Conservation (phyloP, 2,797 vertebrate genomes). For the Hephaestus fuliginosus region DNA sequence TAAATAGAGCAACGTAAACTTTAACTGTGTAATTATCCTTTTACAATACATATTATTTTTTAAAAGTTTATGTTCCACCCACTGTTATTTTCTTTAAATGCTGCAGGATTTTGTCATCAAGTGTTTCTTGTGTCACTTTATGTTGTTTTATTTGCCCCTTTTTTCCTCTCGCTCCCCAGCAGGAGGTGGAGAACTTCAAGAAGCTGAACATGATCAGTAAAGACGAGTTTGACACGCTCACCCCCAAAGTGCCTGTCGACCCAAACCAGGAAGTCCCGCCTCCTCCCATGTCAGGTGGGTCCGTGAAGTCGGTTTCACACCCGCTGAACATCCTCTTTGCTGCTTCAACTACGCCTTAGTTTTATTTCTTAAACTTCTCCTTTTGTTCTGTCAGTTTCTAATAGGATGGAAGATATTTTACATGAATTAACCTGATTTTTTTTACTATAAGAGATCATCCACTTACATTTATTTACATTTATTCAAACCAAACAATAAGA, state of each 20-base stretch:
- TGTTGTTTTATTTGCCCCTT: neutral
- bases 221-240: slow-evolving; percentile 91
- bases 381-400: neutral
- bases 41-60: neutral
- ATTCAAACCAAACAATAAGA: neutral
- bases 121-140: neutral
- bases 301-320: neutral
- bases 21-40: neutral
- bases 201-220: slow-evolving; percentile 93
- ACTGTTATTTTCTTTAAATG: too few relatives aligned
- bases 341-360: neutral
- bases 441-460: neutral
- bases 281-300: slow-evolving; percentile 84
- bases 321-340: neutral
- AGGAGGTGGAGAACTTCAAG: slow-evolving; percentile 94
- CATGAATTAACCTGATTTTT: neutral
- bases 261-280: slow-evolving; percentile 84
- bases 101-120: neutral
- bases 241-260: slow-evolving; percentile 86
- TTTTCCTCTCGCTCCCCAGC: slow-evolving; percentile 75
- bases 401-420: neutral
- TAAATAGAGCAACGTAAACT: neutral
- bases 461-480: neutral
- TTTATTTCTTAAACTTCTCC: too few relatives aligned
- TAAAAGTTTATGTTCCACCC: neutral